Evolutionary conservation across 2,888 invertebrate genomes (phyloP).

Genomic region (Acronicta psi): DNA sequence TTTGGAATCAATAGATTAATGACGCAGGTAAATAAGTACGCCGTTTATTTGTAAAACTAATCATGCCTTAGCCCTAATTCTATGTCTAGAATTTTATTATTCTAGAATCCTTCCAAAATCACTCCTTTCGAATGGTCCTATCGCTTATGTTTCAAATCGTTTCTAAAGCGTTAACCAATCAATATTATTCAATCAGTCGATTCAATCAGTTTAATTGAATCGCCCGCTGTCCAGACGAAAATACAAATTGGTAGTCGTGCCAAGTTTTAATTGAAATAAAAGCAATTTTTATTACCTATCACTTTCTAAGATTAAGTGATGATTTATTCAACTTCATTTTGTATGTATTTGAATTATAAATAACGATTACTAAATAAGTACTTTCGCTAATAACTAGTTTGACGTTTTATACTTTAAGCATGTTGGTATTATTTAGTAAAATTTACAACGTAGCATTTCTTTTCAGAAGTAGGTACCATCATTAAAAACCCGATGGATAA

Average conservation of each 20-base stretch:
- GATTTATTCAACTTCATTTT: conserved; percentile 6
- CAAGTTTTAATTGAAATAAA: conserved; percentile 49
- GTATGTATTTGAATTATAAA: neutral
- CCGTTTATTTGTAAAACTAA: too few species aligned
- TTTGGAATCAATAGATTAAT: too few species aligned
- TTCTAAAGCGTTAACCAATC: conserved; percentile 38
- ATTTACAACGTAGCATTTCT: too few species aligned
- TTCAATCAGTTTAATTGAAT: conserved; percentile 48
- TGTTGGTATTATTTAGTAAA: too few species aligned
- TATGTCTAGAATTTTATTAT: neutral
- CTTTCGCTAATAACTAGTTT: too few species aligned
- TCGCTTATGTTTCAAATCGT: conserved; percentile 20
- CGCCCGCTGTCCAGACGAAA: conserved; percentile 29
- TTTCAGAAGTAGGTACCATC: too few species aligned
- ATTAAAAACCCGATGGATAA: too few species aligned
- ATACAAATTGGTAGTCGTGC: conserved; percentile 47
- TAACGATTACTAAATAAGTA: too few species aligned
- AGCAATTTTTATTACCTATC: conserved; percentile 26
- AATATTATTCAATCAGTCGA: conserved; percentile 46
- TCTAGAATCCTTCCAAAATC: neutral
- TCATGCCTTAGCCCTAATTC: too few species aligned
- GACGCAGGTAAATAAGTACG: too few species aligned
- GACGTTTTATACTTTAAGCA: too few species aligned
- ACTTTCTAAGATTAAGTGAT: conserved; percentile 30
- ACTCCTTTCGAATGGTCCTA: conserved; percentile 11